Conservation (phyloP, 1,140 invertebrate genomes). For the Ips typographus region DNA sequence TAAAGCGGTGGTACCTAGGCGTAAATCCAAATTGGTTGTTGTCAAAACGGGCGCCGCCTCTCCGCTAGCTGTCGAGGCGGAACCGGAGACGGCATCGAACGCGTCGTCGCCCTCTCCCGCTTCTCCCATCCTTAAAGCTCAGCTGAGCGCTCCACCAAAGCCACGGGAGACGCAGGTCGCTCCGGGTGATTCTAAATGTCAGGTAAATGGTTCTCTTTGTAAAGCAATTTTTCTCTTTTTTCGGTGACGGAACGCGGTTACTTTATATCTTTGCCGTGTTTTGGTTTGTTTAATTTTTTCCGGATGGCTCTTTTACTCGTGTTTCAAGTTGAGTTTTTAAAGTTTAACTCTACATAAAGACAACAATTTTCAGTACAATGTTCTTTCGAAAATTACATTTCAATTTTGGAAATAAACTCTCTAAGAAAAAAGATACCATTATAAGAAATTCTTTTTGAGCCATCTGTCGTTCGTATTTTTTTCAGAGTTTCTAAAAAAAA, state of each 20-base stretch:
- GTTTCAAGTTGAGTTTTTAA: too few relatives aligned
- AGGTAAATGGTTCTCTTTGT: conserved; percentile 56
- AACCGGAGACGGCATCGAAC: conserved; percentile 43
- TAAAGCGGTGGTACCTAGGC: conserved; percentile 37
- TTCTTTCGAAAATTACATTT: too few relatives aligned
- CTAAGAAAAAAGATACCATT: too few relatives aligned
- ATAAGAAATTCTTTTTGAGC: too few relatives aligned
- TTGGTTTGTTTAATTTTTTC: conserved; percentile 34
- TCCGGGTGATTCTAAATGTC: conserved; percentile 62
- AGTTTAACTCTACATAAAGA: too few relatives aligned
- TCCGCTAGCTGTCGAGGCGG: conserved; percentile 39
- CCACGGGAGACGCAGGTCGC: conserved; percentile 41
- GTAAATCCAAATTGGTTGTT: conserved; percentile 12
- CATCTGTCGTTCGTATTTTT: too few relatives aligned
- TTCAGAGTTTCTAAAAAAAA: too few relatives aligned
- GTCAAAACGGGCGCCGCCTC: conserved; percentile 1
- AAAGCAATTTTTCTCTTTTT: conserved; percentile 12
- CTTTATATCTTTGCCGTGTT: conserved; percentile 25
- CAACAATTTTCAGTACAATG: too few relatives aligned
- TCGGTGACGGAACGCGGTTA: conserved; percentile 12
- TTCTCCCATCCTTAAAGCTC: conserved; percentile 76
- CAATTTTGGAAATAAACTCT: too few relatives aligned
- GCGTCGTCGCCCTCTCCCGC: conserved; percentile 55
- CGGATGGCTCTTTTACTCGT: neutral
- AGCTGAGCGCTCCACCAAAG: conserved; percentile 71